Percentiles rank a stretch among this genome's conserved stretches.
Evolutionary conservation across 2,888 invertebrate species (phyloP).

Genomic region (Criorhina ranunculi): DNA sequence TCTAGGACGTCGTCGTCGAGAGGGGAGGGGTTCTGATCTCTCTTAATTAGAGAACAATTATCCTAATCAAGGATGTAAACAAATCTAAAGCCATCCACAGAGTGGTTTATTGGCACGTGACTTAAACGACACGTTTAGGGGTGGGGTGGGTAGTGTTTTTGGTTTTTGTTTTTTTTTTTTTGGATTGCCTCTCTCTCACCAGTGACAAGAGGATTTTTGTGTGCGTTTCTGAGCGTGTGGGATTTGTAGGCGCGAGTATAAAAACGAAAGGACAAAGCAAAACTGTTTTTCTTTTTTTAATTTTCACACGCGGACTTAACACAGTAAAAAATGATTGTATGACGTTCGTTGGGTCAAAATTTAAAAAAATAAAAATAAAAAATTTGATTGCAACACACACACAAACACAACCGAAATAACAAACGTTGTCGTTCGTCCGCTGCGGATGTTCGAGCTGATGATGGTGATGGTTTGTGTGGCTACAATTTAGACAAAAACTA

Average conservation of each 20-base stretch:
- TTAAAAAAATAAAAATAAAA: too few species aligned
- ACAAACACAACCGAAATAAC: conserved; percentile 46
- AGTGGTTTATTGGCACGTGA: conserved; percentile 69
- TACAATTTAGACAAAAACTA: conserved; percentile 53
- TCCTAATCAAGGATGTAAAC: conserved; percentile 70
- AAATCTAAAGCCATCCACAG: conserved; percentile 64
- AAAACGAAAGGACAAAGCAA: conserved; percentile 33
- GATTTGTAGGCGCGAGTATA: conserved; percentile 31
- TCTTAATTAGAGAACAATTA: conserved; percentile 50
- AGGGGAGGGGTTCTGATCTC: conserved; percentile 22
- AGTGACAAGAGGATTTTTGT: background rate
- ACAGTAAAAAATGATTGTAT: conserved; percentile 21
- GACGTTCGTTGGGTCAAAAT: too few species aligned
- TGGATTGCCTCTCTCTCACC: conserved; percentile 50
- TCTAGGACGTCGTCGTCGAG: background rate
- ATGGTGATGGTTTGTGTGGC: conserved; percentile 15
- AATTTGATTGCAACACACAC: conserved; percentile 32
- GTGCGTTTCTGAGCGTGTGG: conserved; percentile 25
- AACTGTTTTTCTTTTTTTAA: too few species aligned
- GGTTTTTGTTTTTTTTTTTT: too few species aligned
- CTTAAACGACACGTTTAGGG: conserved; percentile 62
- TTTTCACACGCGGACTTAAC: background rate
- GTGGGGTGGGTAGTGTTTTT: conserved; percentile 24
- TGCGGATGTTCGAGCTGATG: conserved; percentile 29
- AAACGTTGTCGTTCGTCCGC: conserved; percentile 11